Conservation (phyloP, 2,113 vertebrate species). For the Loxodonta africana region DNA sequence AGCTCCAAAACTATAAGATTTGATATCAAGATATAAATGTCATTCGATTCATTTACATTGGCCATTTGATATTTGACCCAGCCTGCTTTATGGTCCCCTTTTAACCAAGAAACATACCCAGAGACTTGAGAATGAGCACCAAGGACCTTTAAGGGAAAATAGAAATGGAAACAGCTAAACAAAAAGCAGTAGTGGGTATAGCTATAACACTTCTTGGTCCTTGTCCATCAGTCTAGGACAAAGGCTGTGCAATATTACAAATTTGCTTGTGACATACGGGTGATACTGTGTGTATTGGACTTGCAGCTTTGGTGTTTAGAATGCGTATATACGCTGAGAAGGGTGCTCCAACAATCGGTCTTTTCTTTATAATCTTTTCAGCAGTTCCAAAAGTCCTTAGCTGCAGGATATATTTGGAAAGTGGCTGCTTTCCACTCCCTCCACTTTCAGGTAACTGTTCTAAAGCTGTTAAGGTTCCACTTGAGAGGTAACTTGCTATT, state of each 20-base stretch:
- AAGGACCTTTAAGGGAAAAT: conserved; percentile 23
- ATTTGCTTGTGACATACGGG: background rate
- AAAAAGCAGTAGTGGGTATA: background rate
- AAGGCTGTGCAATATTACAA: background rate
- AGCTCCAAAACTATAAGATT: conserved; percentile 63
- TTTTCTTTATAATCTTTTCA: conserved; percentile 70
- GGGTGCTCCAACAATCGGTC: background rate
- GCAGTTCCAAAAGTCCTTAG: conserved; percentile 72
- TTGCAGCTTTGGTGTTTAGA: conserved; percentile 28
- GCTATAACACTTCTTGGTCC: background rate
- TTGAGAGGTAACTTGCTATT: conserved; percentile 75
- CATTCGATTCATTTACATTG: conserved; percentile 72
- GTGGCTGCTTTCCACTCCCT: conserved; percentile 64
- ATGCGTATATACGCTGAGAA: background rate
- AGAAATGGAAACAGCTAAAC: background rate
- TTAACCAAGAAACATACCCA: background rate
- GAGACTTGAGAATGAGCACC: conserved; percentile 1
- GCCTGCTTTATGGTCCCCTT: conserved; percentile 45
- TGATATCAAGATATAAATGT: conserved; percentile 24
- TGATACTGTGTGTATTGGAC: background rate
- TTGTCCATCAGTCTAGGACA: conserved; percentile 70
- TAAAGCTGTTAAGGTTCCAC: background rate
- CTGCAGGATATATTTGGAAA: conserved; percentile 76
- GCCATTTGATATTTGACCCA: conserved; percentile 21
- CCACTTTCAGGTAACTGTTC: conserved; percentile 76